Percentiles rank a stretch among this genome's conserved stretches.
Evolutionary conservation across 2,113 vertebrate genomes (phyloP).

Genomic region (Athene noctua): DNA sequence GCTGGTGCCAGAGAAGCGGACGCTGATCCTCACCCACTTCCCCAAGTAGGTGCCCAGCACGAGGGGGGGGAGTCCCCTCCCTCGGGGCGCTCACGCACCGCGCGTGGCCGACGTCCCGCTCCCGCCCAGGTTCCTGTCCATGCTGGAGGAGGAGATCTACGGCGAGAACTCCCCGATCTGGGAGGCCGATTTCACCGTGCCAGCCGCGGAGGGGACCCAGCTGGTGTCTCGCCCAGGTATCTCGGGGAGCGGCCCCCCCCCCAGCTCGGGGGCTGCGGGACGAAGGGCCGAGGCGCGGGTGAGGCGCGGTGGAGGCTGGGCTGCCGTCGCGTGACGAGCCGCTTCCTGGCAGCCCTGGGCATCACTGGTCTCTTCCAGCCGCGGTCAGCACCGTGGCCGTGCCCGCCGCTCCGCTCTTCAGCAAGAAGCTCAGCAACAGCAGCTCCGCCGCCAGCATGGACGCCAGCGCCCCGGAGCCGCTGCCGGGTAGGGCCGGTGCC

Average conservation of each 20-base stretch:
- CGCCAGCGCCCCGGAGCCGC: conserved; percentile 77
- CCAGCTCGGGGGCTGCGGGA: background rate
- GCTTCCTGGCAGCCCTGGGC: accelerated
- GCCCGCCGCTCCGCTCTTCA: conserved; percentile 83
- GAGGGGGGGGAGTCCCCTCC: background rate
- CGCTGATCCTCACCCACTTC: conserved; percentile 97
- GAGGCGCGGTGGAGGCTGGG: background rate
- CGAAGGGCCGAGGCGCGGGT: background rate
- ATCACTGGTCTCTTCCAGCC: conserved; percentile 6
- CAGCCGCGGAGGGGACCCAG: conserved; percentile 85
- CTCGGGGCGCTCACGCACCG: accelerated
- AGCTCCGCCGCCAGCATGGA: conserved; percentile 79
- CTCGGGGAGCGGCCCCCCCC: background rate
- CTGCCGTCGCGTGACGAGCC: accelerated
- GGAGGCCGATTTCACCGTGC: conserved; percentile 95
- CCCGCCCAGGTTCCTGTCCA: conserved; percentile 91
- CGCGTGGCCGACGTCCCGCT: accelerated
- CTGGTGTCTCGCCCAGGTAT: conserved; percentile 90
- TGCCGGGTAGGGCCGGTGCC: conserved; percentile 72
- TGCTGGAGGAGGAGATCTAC: conserved; percentile 98
- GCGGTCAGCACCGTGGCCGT: conserved; percentile 81
- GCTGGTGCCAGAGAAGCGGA: conserved; percentile 94
- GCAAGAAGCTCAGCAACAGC: conserved; percentile 82
- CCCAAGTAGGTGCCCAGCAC: conserved; percentile 82
- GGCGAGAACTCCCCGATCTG: conserved; percentile 97